Base-by-base conservation (phyloP, 2,797 vertebrate genomes). In the Fistularia tabacaria region DNA sequence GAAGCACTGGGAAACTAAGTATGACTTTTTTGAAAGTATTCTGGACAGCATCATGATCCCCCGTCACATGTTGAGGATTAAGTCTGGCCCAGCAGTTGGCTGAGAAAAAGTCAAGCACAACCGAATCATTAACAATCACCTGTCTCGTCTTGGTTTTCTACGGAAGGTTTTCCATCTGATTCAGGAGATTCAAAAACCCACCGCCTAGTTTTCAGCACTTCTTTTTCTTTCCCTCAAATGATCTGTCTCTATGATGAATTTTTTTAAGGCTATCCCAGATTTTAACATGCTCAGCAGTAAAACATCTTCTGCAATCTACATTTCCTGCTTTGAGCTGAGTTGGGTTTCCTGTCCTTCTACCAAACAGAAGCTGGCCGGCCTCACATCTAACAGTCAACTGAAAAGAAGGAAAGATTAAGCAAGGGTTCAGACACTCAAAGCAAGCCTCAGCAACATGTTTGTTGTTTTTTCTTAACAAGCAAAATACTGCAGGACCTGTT, bases 311-410 rank as follows among this genome's bases (percentile, higher is more conserved):
- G 84, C 82, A 83, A 74, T 77, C 80, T 87, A 76, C 73, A 81
- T 81, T 87, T 88, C 86, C 83, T 85, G 76, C 72, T 83, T 81
- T 63, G 57, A 75, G 79, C 78, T 39, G 69, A 85, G 68, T 75
- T 61, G 68, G 63, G 70, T 74, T 88, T 89, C 86, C 88, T 83
- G 84, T 81, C 69, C 53, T 78, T 73, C 67, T 61, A 77, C 80
- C 54, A 78, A 85, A 79, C 75, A 80, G 81, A 87, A 84, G 66
- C 75, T 79, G 63, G 43, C 57, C 73, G 77, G 77, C 80, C 78
- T 83, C 53, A 72, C 63, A 51, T 58, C 50, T 49, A 37, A 67
- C 70, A 46, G 47, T 55, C 60, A 59, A 56, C 54, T 60, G 46
- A 54, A 73, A 74, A 44, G 43, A 13, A 13, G 43, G 43, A 65